Percentiles rank a stretch among this genome's conserved stretches.
phyloP scores from a whole-genome alignment of 2,113 vertebrate species.

The Xiphias gladius region DNA sequence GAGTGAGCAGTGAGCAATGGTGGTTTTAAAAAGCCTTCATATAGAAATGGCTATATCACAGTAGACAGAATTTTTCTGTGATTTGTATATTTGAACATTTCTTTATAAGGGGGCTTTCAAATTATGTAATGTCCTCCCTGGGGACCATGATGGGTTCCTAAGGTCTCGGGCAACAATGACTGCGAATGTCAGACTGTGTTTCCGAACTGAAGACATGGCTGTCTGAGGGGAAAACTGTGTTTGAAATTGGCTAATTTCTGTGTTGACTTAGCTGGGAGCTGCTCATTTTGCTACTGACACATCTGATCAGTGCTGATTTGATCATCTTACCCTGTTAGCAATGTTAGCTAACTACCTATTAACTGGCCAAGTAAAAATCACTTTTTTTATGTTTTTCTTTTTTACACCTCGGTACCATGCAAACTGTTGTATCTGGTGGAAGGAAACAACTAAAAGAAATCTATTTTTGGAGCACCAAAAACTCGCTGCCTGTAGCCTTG shows the following conservation, averaged over 20 bases:
- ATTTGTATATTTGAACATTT: background rate
- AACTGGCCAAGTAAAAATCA: background rate
- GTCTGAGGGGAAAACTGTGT: conserved; percentile 39
- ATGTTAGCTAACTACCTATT: background rate
- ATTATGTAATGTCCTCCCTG: conserved; percentile 1
- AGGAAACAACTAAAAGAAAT: no score
- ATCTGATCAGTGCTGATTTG: conserved; percentile 49
- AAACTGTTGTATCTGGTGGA: background rate
- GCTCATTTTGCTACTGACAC: conserved; percentile 48
- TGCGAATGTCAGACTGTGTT: conserved; percentile 40
- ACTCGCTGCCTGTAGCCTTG: no score
- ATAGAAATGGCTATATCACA: background rate
- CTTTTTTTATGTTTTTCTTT: background rate
- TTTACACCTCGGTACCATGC: background rate
- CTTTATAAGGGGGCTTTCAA: background rate
- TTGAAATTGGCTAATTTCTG: conserved; percentile 62
- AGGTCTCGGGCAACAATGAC: conserved; percentile 7
- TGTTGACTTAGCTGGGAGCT: conserved; percentile 39
- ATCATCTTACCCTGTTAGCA: conserved; percentile 20
- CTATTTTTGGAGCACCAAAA: no score
- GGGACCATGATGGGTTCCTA: conserved; percentile 1
- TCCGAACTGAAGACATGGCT: conserved; percentile 15
- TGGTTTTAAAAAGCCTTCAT: background rate
- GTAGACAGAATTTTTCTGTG: background rate
- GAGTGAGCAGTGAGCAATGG: conserved; percentile 9